A percentile compares a stretch with the other conserved stretches of the same genome.
Evolutionary conservation across 2,888 invertebrate genomes (phyloP).

Genomic region (Perdita meconis): DNA sequence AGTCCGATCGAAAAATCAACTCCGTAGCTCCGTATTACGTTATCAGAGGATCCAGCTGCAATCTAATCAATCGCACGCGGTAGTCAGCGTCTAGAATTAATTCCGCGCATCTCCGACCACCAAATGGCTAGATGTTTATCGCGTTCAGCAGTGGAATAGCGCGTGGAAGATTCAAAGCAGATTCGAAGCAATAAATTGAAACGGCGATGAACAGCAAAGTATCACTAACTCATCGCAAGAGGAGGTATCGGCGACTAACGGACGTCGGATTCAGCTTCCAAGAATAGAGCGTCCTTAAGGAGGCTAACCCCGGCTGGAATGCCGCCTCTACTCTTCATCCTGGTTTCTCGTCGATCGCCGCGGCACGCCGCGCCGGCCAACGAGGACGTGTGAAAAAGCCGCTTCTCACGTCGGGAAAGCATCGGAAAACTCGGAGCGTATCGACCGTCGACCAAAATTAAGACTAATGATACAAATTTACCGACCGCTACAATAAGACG

Average conservation of each 20-base stretch:
- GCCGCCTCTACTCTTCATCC: slow-evolving; percentile 65
- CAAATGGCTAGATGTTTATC: neutral
- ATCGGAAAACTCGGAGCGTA: slow-evolving; percentile 40
- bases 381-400: slow-evolving; percentile 65
- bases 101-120: neutral
- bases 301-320: slow-evolving; percentile 76
- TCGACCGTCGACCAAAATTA: neutral
- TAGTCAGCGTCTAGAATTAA: neutral
- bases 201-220: slow-evolving; percentile 18
- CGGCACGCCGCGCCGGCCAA: no score
- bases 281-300: slow-evolving; percentile 78
- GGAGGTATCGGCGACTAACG: slow-evolving; percentile 68
- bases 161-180: slow-evolving; percentile 30
- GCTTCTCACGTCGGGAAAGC: slow-evolving; percentile 51
- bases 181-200: slow-evolving; percentile 29
- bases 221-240: neutral
- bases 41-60: no score
- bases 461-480: no score
- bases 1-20: no score
- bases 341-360: slow-evolving; percentile 58
- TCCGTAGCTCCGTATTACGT: no score
- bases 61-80: neutral
- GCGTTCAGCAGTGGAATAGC: slow-evolving; percentile 3
- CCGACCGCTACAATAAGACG: no score
- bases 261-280: slow-evolving; percentile 74